A percentile compares a stretch with the other conserved stretches of the same genome.
phyloP scores from a whole-genome alignment of 2,797 vertebrate species.

The Ctenochaetus hawaiiensis region DNA sequence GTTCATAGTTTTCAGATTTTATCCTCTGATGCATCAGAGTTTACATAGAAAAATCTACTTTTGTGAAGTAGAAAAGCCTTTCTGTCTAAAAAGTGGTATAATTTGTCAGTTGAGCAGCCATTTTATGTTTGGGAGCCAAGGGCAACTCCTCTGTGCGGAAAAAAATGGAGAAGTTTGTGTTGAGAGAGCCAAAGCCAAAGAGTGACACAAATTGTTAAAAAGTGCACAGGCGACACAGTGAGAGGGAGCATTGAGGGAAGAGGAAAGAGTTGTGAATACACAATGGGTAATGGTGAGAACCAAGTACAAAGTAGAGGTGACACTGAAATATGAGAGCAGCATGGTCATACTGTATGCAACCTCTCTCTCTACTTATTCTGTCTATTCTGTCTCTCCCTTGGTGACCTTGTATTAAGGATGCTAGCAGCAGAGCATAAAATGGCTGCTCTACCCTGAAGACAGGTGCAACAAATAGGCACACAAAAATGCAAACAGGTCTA shows the following conservation, averaged over 20 bases:
- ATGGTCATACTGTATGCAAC: neutral
- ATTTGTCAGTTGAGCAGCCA: conserved; percentile 35
- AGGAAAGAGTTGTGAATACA: conserved; percentile 37
- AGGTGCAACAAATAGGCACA: neutral
- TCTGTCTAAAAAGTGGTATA: conserved; percentile 1
- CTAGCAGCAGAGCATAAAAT: conserved; percentile 50
- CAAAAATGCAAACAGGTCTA: neutral
- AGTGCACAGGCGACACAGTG: neutral
- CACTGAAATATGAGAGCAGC: conserved; percentile 45
- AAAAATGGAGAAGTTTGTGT: conserved; percentile 36
- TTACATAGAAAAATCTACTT: neutral
- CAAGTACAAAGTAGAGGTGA: conserved; percentile 28
- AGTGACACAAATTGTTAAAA: conserved; percentile 7
- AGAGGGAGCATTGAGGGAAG: conserved; percentile 19
- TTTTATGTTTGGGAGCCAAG: conserved; percentile 45
- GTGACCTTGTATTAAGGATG: conserved; percentile 57
- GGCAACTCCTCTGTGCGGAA: conserved; percentile 24
- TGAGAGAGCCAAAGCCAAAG: neutral
- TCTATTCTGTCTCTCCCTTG: conserved; percentile 8
- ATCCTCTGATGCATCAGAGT: too few relatives aligned
- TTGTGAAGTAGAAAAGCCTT: neutral
- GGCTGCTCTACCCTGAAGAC: conserved; percentile 31
- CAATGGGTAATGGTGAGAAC: conserved; percentile 39
- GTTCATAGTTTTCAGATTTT: neutral
- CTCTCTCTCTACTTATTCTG: neutral